phyloP scores from a whole-genome alignment of 1,140 invertebrate genomes.

The Amyelois transitella region DNA sequence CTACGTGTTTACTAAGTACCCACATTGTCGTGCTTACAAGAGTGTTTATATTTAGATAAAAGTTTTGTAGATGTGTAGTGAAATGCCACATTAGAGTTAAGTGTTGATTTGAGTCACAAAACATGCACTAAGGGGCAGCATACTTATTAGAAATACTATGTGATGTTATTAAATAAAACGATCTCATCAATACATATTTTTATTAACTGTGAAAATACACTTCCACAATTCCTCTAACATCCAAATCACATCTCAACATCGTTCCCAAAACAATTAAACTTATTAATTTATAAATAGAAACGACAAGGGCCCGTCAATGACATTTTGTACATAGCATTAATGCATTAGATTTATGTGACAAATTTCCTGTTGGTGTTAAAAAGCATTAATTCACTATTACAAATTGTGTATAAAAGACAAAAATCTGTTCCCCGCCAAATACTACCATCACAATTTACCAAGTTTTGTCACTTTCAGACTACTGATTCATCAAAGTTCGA shows the following conservation, averaged over 20 bases:
- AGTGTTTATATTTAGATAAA: too few species aligned
- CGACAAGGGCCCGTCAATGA: slow-evolving; percentile 2
- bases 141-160: background rate
- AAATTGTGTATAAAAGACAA: too few species aligned
- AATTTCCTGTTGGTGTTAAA: too few species aligned
- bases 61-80: background rate
- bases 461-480: too few species aligned
- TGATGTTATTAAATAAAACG: slow-evolving; percentile 32
- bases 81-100: background rate
- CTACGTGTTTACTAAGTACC: too few species aligned
- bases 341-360: background rate
- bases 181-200: slow-evolving; percentile 36
- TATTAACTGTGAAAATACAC: slow-evolving; percentile 56
- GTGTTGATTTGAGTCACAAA: background rate
- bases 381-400: too few species aligned
- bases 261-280: slow-evolving; percentile 19
- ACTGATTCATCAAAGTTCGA: too few species aligned
- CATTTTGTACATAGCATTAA: background rate
- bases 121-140: slow-evolving; percentile 12
- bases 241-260: slow-evolving; percentile 35
- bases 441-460: too few species aligned
- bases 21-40: too few species aligned
- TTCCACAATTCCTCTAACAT: slow-evolving; percentile 53
- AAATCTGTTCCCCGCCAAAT: too few species aligned
- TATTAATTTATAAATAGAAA: slow-evolving; percentile 14